Conservation (phyloP, 2,797 vertebrate genomes). For the Buphagus erythrorhynchus region DNA sequence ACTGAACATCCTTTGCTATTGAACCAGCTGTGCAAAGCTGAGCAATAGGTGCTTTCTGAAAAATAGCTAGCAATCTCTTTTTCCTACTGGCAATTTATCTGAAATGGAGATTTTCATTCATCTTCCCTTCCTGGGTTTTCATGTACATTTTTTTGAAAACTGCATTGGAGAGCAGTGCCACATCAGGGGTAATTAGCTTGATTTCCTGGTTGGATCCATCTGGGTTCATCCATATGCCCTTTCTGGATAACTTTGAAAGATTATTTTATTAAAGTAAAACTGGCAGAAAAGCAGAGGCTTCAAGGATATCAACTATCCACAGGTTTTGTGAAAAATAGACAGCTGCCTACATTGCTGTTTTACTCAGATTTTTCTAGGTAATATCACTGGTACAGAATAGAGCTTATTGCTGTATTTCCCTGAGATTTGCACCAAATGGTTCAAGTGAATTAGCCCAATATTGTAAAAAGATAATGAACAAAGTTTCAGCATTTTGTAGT, state of each 20-base stretch:
- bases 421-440: neutral
- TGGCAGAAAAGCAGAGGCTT: neutral
- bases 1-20: neutral
- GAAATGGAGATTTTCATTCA: neutral
- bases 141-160: neutral
- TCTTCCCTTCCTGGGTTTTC: neutral
- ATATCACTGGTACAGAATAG: neutral
- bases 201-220: neutral
- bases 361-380: neutral
- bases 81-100: neutral
- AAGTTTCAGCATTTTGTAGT: neutral
- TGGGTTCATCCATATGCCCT: neutral
- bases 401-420: neutral
- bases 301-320: neutral
- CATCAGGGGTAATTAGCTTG: neutral
- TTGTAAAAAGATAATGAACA: fast-evolving
- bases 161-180: neutral
- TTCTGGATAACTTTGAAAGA: neutral
- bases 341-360: neutral
- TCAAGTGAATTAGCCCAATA: neutral
- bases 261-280: neutral
- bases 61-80: neutral
- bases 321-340: neutral
- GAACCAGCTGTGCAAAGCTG: neutral
- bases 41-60: neutral